Evolutionary conservation across 1,140 invertebrate species (phyloP).

Genomic region (Cyphomyrmex costatus): DNA sequence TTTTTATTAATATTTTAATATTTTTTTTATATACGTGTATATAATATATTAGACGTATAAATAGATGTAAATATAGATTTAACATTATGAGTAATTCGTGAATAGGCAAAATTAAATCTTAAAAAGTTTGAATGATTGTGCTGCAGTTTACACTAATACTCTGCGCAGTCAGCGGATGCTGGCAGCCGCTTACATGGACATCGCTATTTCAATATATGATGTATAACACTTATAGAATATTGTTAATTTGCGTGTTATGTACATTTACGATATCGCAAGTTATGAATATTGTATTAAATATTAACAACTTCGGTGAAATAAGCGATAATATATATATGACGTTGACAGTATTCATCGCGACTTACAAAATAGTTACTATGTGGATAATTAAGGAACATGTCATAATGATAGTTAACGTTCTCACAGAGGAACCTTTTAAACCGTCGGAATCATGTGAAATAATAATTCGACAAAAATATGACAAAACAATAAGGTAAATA

Average conservation of each 20-base stretch:
- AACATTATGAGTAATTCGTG: neutral
- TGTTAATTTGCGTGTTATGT: neutral
- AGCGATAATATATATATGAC: slow-evolving; percentile 23
- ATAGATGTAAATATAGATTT: neutral
- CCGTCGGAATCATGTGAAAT: neutral
- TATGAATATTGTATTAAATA: neutral
- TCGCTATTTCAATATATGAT: slow-evolving; percentile 6
- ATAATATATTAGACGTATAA: neutral
- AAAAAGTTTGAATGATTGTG: neutral
- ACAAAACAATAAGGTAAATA: slow-evolving; percentile 12
- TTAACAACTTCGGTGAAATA: neutral
- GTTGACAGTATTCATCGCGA: neutral
- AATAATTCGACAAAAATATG: slow-evolving; percentile 35
- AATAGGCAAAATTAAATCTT: neutral
- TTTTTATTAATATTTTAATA: neutral
- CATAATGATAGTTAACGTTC: neutral
- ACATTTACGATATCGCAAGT: slow-evolving; percentile 13
- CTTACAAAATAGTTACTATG: slow-evolving; percentile 37
- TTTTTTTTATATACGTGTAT: neutral
- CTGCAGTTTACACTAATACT: slow-evolving; percentile 24
- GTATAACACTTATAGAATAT: slow-evolving; percentile 27
- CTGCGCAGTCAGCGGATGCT: slow-evolving; percentile 36
- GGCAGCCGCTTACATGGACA: slow-evolving; percentile 43
- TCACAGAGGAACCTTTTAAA: slow-evolving; percentile 6
- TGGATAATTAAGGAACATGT: slow-evolving; percentile 3